phyloP scores from a whole-genome alignment of 2,888 invertebrate genomes.

The Hydraecia micacea region DNA sequence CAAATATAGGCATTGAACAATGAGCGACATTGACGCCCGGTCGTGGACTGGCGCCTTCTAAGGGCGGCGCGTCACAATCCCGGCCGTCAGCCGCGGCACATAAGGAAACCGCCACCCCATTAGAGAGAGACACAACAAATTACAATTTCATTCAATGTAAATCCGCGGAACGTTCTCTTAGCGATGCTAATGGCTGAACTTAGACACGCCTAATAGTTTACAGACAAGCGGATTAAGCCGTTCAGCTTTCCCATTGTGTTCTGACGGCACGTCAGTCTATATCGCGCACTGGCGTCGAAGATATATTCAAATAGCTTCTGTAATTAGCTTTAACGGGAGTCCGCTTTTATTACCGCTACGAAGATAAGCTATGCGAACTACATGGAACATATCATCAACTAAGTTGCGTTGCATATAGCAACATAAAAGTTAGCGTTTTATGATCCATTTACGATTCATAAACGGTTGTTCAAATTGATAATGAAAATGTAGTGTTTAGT shows the following conservation, averaged over 20 bases:
- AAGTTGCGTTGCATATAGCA: slow-evolving; percentile 53
- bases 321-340: slow-evolving; percentile 72
- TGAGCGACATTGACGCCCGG: slow-evolving; percentile 80
- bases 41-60: slow-evolving; percentile 77
- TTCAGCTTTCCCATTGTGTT: slow-evolving; percentile 78
- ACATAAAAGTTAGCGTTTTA: slow-evolving; percentile 54
- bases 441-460: slow-evolving; percentile 50
- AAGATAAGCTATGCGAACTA: slow-evolving; percentile 57
- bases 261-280: slow-evolving; percentile 78
- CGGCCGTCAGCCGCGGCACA: slow-evolving; percentile 67
- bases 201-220: slow-evolving; percentile 85
- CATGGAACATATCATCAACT: slow-evolving; percentile 54
- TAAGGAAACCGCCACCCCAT: slow-evolving; percentile 79
- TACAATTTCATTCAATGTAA: slow-evolving; percentile 89
- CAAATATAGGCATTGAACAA: slow-evolving; percentile 79
- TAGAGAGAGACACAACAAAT: slow-evolving; percentile 81
- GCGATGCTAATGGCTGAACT: slow-evolving; percentile 83
- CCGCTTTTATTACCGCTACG: slow-evolving; percentile 64
- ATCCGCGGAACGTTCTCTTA: slow-evolving; percentile 78
- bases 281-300: slow-evolving; percentile 68
- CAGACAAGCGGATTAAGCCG: slow-evolving; percentile 81
- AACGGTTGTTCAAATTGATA: slow-evolving; percentile 26
- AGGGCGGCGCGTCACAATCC: slow-evolving; percentile 73
- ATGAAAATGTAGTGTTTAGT: slow-evolving; percentile 12
- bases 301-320: slow-evolving; percentile 74